phyloP scores from a whole-genome alignment of 2,797 vertebrate genomes.

The Taenioides sp. region DNA sequence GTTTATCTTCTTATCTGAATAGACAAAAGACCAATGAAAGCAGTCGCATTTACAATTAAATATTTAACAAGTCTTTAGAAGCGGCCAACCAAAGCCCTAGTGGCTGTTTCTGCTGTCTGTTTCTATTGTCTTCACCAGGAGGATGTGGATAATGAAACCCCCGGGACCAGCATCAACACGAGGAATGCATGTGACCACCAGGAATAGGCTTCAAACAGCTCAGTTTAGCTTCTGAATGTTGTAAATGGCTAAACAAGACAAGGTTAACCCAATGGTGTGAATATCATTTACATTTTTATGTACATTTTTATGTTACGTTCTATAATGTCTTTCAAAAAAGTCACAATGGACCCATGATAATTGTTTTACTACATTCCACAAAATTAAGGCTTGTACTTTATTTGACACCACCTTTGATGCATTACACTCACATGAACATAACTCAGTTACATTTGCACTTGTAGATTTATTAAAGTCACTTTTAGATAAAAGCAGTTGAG shows the following conservation, averaged over 20 bases:
- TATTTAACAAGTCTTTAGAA: slow-evolving; percentile 32
- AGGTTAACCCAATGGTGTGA: neutral
- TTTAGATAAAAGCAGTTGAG: neutral
- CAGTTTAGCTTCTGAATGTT: slow-evolving; percentile 5
- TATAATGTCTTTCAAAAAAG: neutral
- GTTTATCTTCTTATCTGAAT: slow-evolving; percentile 29
- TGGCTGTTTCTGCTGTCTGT: slow-evolving; percentile 15
- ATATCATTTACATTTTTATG: neutral
- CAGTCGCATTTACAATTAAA: slow-evolving; percentile 27
- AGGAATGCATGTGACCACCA: slow-evolving; percentile 3
- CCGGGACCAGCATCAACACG: slow-evolving; percentile 1
- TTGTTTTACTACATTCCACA: neutral
- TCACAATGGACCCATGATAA: neutral
- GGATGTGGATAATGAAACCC: slow-evolving; percentile 26
- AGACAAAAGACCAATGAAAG: slow-evolving; percentile 31
- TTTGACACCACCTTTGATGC: neutral
- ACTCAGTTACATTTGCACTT: too few species aligned
- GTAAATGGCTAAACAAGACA: slow-evolving; percentile 3
- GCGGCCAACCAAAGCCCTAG: slow-evolving; percentile 7
- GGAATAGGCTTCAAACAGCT: slow-evolving; percentile 4
- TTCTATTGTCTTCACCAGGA: slow-evolving; percentile 4
- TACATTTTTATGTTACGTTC: slow-evolving; percentile 7
- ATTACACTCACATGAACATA: too few species aligned
- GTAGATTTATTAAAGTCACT: too few species aligned
- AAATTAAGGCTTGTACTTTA: neutral